Base-by-base conservation (phyloP, 2,797 vertebrate species). In the Sebastes nivosus region DNA sequence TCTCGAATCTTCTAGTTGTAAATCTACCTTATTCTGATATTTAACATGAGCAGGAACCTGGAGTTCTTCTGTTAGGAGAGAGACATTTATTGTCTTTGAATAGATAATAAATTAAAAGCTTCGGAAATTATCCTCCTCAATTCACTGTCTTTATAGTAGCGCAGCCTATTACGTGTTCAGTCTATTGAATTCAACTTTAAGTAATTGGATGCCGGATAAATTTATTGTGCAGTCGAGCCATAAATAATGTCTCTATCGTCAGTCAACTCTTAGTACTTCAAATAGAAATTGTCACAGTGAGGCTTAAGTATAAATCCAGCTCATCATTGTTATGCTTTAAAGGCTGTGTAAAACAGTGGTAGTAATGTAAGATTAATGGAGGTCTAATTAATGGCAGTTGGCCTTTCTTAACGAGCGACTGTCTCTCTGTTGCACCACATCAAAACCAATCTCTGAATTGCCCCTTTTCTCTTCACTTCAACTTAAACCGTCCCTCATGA, bases 181-280 rank as follows among this genome's bases (percentile, higher is more conserved):
- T 65, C 55, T 54, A 32, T 59, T 66, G 64, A 84, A 81, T 68
- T 75, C 24, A 58, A 75, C 65, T 64, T 79, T 2, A 42, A 38
- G 18, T 74, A 67, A 77, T 78, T 75, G 54, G 18, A 67, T 81
- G 77, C 4, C 22, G 13, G 30, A 75, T 63, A 27, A 22, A 71
- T 64, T 16, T 68, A 58, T 77, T 80, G 50, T 68, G 61, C 58
- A 67, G 24, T 60, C 8, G 22, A 77, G 71, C 67, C 77, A 38
- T 54, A 72, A 75, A 77, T 76, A 57, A 58, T 24, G n/a, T 75
- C 77, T 54, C n/a, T 52, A 4, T 75, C 65, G 50, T 75, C 34
- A 58, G 66, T 67, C 65, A 57, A 24, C 34, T 54, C 30, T 68
- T 76, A 59, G 34, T 77, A 18, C 27, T 67, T 81, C 8, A 30